Base-by-base conservation (phyloP, 2,888 invertebrate genomes). In the Lasius platythorax region DNA sequence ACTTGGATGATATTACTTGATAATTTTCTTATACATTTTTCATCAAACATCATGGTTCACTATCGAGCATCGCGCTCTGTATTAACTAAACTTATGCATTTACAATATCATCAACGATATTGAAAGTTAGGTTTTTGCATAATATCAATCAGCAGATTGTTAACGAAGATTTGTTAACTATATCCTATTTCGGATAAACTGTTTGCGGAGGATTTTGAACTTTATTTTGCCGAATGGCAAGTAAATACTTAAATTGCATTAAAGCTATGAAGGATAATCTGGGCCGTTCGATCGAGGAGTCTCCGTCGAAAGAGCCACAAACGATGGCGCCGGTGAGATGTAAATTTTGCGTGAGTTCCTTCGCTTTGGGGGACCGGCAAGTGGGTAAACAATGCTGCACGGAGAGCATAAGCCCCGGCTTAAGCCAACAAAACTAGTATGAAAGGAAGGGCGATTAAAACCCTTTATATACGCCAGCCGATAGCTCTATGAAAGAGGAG, bases 361-460 rank as follows among this genome's bases (percentile, higher is more conserved):
- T 79, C 46, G 53, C 68, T 64, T 61, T 28, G 46, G 58, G 67
- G 53, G 67, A 64, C 64, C 63, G 33, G 78, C 18, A 43, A 79
- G 68, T 56, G 84, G 58, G 74, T 84, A 87, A 88, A 86, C 86
- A 87, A 88, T 87, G 82, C 73, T 70, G 79, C 74, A 37, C 84
- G 83, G 81, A 75, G 84, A 81, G 56, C 83, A 79, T 83, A 83
- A 83, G 70, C 83, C 56, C 53, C 12, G 56, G 83, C 64, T 83
- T 83, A 70, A 53, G 56, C 83, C 79, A 79, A 79, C 83, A 72
- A 83, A 83, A 83, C 70, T 79, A 23, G 83, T 46, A 33, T 37
- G 81, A 88, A 91, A 90, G 87, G 83, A 84, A 70, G 78, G 87
- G 86, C 85, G 87, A 91, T 91, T 91, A 90, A 53, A 89, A 85